Conservation (phyloP, 2,888 invertebrate species). For the Boloria euphrosyne region DNA sequence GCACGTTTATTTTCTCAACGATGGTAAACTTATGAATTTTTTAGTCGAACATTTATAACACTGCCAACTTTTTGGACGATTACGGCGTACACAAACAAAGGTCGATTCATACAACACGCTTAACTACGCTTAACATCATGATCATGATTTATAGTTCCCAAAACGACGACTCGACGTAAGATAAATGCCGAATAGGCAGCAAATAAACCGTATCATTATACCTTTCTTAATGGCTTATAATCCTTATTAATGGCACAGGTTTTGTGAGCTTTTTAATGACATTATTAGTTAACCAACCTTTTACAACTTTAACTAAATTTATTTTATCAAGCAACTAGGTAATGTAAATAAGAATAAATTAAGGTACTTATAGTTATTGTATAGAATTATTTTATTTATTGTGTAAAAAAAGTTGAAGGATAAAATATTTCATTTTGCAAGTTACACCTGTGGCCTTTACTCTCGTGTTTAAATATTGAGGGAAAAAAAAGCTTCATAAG, state of each 20-base stretch:
- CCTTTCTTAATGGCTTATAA: slow-evolving; percentile 1
- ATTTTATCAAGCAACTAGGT: no score
- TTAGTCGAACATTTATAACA: no score
- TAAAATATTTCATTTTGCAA: no score
- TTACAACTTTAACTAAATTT: not conserved
- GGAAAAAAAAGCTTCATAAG: no score
- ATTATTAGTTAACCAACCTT: slow-evolving; percentile 1
- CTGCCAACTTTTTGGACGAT: not conserved
- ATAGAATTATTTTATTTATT: no score
- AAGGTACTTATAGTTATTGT: no score
- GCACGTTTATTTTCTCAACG: no score
- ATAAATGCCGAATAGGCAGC: not conserved
- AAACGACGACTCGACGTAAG: not conserved
- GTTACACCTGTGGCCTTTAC: no score
- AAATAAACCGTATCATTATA: slow-evolving; percentile 2
- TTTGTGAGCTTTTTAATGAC: not conserved
- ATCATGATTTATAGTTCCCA: not conserved
- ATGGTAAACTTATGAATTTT: no score
- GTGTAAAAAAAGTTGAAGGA: no score
- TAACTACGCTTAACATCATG: not conserved
- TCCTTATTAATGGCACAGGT: not conserved
- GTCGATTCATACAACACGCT: not conserved
- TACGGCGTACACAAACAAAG: slow-evolving; percentile 3
- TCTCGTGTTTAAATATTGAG: no score
- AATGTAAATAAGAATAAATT: no score